These are phyloP conservation scores for Leptobrachium leishanense DNA, from an alignment of 2,113 vertebrate genomes.

Conservation along the genomic window DNA sequence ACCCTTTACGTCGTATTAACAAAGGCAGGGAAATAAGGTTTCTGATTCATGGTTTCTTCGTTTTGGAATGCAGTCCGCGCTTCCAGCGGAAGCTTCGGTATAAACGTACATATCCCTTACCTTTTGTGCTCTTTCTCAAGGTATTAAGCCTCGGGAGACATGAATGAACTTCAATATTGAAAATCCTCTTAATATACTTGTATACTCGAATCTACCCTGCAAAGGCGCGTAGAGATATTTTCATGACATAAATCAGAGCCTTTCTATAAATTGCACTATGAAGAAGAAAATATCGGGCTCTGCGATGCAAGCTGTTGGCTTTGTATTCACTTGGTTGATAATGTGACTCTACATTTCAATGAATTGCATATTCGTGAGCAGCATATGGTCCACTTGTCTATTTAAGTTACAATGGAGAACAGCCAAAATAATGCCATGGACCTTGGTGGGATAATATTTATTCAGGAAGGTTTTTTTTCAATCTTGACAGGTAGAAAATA, in stretches of 20 bases:
- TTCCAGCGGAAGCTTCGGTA: not conserved
- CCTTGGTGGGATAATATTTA: not conserved
- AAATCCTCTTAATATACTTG: slow-evolving; percentile 41
- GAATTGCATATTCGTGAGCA: not conserved
- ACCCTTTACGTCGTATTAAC: too few species aligned
- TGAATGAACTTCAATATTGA: slow-evolving; percentile 11
- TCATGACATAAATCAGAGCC: slow-evolving; percentile 24
- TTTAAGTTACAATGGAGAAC: not conserved
- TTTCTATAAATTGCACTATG: slow-evolving; percentile 14
- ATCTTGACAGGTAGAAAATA: not conserved
- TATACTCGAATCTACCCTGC: slow-evolving; percentile 30
- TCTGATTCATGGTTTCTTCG: slow-evolving; percentile 10
- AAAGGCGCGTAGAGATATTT: slow-evolving; percentile 11
- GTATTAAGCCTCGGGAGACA: slow-evolving; percentile 27
- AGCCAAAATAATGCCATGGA: not conserved
- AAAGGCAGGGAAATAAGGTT: not conserved
- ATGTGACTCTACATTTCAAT: slow-evolving; percentile 5
- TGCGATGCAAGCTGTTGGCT: not conserved
- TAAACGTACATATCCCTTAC: not conserved
- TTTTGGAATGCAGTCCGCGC: not conserved
- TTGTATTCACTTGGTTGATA: slow-evolving; percentile 8
- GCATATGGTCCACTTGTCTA: not conserved
- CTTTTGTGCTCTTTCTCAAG: slow-evolving; percentile 17
- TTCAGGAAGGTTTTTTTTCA: not conserved
- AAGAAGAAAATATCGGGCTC: slow-evolving; percentile 28